Conservation (phyloP, 2,888 invertebrate genomes). For the Leptinotarsa tumamoca region DNA sequence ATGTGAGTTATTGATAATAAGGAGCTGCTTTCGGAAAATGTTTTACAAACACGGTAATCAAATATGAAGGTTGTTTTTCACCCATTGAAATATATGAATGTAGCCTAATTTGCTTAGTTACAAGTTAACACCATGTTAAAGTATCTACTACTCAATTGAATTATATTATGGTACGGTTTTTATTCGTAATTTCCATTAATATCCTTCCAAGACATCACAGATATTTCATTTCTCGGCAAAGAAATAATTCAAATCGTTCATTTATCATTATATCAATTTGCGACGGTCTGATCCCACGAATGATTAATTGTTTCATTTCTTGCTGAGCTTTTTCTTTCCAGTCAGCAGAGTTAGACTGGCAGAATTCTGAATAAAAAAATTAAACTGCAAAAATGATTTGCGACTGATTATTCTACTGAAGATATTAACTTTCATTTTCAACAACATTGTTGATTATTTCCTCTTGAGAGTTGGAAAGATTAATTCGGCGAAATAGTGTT, state of each 20-base stretch:
- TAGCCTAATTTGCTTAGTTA: too few species aligned
- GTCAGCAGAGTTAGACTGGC: not conserved
- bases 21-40: too few species aligned
- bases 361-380: not conserved
- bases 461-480: too few species aligned
- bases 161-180: too few species aligned
- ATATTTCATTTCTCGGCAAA: not conserved
- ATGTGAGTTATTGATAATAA: too few species aligned
- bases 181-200: not conserved
- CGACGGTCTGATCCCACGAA: not conserved
- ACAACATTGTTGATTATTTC: not conserved
- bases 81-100: too few species aligned
- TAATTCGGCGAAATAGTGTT: too few species aligned
- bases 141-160: too few species aligned
- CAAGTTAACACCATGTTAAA: too few species aligned
- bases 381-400: not conserved
- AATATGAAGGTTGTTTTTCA: too few species aligned
- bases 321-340: not conserved
- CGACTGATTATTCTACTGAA: not conserved
- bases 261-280: not conserved
- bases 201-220: not conserved
- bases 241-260: not conserved
- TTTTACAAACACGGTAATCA: too few species aligned
- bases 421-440: not conserved
- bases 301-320: not conserved